These are phyloP conservation scores for Tetragnatha montana DNA, from an alignment of 2,888 invertebrate species.

Conservation along the genomic window DNA sequence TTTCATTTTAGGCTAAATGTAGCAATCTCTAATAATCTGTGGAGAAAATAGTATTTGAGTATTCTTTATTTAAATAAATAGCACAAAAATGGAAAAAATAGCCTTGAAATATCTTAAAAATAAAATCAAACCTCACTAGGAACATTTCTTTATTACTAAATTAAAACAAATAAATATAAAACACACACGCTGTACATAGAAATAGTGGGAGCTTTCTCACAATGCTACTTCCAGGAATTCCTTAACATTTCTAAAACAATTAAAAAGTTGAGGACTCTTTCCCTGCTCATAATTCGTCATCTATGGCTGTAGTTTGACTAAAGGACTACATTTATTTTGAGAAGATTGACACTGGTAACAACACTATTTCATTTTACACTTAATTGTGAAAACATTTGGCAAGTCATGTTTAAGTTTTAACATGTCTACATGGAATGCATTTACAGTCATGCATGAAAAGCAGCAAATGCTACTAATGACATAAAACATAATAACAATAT, in stretches of 20 bases:
- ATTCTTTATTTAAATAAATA: too few relatives aligned
- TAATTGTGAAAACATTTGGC: background rate
- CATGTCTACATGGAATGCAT: background rate
- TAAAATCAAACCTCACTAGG: slow-evolving; percentile 25
- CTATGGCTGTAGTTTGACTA: background rate
- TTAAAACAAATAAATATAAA: slow-evolving; percentile 52
- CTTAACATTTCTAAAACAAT: slow-evolving; percentile 32
- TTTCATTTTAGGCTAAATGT: too few relatives aligned
- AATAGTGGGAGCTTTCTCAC: background rate
- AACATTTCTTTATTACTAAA: slow-evolving; percentile 66
- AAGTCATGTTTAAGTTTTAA: background rate
- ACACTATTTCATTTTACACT: background rate
- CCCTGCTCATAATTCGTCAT: background rate
- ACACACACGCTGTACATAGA: slow-evolving; percentile 57
- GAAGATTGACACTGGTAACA: background rate
- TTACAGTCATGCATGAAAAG: background rate
- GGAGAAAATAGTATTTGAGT: too few relatives aligned
- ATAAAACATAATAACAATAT: background rate
- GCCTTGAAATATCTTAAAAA: too few relatives aligned
- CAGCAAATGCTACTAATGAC: background rate
- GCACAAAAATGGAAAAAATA: too few relatives aligned
- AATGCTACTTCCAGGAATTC: slow-evolving; percentile 15
- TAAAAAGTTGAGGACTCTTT: background rate
- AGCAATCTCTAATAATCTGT: too few relatives aligned
- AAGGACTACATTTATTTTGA: background rate